Percentiles rank a stretch among this genome's conserved stretches.
phyloP scores from a whole-genome alignment of 2,888 invertebrate species.

The Drosophila putrida region DNA sequence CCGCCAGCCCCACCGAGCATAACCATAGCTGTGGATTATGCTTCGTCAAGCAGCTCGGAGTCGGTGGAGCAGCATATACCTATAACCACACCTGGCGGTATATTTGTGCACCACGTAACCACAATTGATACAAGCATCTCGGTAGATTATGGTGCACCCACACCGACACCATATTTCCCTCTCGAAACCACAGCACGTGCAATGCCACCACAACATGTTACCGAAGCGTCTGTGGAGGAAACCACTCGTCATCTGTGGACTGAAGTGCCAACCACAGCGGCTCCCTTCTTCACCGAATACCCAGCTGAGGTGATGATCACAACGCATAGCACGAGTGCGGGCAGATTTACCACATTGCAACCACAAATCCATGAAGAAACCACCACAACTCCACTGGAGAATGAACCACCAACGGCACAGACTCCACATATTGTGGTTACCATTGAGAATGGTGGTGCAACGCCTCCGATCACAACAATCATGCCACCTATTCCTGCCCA shows the following conservation, averaged over 20 bases:
- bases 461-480: conserved; percentile 25
- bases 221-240: conserved; percentile 55
- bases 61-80: conserved; percentile 71
- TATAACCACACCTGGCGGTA: conserved; percentile 66
- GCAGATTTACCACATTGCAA: conserved; percentile 76
- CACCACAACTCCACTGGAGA: conserved; percentile 59
- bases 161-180: conserved; percentile 63
- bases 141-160: conserved; percentile 76
- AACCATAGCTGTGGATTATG: conserved; percentile 68
- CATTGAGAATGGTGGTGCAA: conserved; percentile 48
- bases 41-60: conserved; percentile 68
- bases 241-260: conserved; percentile 65
- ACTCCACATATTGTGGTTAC: conserved; percentile 62
- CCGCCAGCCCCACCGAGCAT: conserved; percentile 50
- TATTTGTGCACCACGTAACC: conserved; percentile 78
- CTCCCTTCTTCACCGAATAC: conserved; percentile 85
- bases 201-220: conserved; percentile 14
- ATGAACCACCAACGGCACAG: conserved; percentile 56
- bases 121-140: conserved; percentile 80
- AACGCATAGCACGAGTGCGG: conserved; percentile 76
- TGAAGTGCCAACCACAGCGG: conserved; percentile 82
- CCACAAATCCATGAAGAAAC: conserved; percentile 58
- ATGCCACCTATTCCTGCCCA: conserved; percentile 26
- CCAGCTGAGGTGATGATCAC: conserved; percentile 82
- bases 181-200: conserved; percentile 44